Evolutionary conservation across 2,113 vertebrate genomes (phyloP), one percentile per base, ranked within the genome.

Genomic region (Pimephales promelas): DNA sequence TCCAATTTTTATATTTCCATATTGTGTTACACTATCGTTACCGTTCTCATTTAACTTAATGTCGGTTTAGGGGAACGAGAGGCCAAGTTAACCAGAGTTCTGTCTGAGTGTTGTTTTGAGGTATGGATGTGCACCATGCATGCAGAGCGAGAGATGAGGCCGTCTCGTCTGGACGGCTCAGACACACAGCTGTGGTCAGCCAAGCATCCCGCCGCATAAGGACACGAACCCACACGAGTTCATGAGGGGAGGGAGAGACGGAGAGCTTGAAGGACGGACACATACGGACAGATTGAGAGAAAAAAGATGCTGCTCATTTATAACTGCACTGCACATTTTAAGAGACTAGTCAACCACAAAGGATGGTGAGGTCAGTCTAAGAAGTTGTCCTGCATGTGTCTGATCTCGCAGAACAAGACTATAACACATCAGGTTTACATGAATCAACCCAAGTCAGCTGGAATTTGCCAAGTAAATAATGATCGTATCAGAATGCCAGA

Each of bases 201-300:
- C 77, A 89, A 90, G 88, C 86, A 85, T 88, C 81, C 64, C 18
- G 7, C 84, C 79, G 84, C 59, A 82, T 84, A 76, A 87, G 72
- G 79, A 83, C 82, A 84, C 79, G 24, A 57, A 88, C 80, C 88
- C 88, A 85, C 90, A 89, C 89, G 88, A 91, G 88, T 90, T 91
- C 88, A 88, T 87, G 83, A 90, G 61, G 81, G 43, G 34, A 36
- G 54, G 22, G 31, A 43, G 36, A 52, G 36, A 22, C 2, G 62
- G 36, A n/a, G 34, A 28, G 36, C 31, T 70, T 79, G 43, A 76
- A 28, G 66, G 28, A 28, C 47, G 28, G 70, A 81, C 13, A 10
- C 59, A 57, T 36, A 47, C 8, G 64, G 43, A 59, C 52, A 40
- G 57, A 43, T 45, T 72, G 43, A 47, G 52, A 66, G 18, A 40